Base-by-base conservation (phyloP, 92 coral and sea anemone genomes). In the Phymanthus crucifer region DNA sequence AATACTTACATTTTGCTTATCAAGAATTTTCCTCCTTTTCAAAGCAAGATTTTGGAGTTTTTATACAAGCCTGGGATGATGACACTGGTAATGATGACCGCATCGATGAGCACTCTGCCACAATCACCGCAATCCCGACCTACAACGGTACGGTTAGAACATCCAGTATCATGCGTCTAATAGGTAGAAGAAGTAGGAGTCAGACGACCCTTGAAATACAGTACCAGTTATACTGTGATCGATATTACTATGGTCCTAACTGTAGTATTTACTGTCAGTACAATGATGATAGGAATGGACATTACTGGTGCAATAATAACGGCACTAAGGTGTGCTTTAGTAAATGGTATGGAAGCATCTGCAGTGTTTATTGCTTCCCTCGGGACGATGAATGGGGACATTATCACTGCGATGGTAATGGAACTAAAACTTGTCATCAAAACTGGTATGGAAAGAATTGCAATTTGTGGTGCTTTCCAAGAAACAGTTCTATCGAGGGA, bases 281-380 rank as follows among this genome's bases (percentile, higher is more conserved):
- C 54, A 84, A 76, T 35, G 83, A 92, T 40, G 83, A 86, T 75
- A 65, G 74, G 18, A 56, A 32, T 2, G 93, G 91, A 35, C 88
- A 89, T 71, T 92, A 92, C 71, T 47, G 6, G 1, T 92, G 97
- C 33, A 70, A 71, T 64, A 14, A 73, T 21, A 52, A 84, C 40
- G 85, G 85, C 2, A 54, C 46, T 24, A 87, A 67, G 84, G 73
- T 61, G 34, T 94, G 97, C 75, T 83, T 78, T 35, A 64, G 34
- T 0, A 32, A 90, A 77, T 95, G 93, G 90, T 90, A 90, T 71
- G 93, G 90, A 24, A 73, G 86, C 12, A 71, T 83, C 33, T 95
- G 98, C 79, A 69, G 73, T 0, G 77, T 71, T 66, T 91, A 87
- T 38, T 95, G 98, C 40, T 35, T 74, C 12, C 92, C 97, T 36